phyloP scores from a whole-genome alignment of 2,113 vertebrate species.

The Podarcis muralis region DNA sequence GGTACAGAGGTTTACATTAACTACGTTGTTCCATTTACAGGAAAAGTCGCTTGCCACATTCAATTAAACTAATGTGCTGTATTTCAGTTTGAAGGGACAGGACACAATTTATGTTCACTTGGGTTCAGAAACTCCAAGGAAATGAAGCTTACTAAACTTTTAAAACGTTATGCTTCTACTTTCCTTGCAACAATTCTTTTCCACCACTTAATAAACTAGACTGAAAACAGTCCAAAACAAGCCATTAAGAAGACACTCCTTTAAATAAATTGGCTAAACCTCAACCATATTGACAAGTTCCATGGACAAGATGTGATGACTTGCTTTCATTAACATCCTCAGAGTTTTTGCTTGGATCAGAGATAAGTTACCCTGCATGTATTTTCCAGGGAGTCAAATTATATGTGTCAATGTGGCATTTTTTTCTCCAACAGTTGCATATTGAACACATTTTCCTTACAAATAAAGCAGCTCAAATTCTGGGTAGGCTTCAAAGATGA shows the following conservation, averaged over 20 bases:
- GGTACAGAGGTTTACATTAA: not conserved
- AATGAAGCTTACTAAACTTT: not conserved
- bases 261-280: not conserved
- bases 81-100: not conserved
- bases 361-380: not conserved
- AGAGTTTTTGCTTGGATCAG: not conserved
- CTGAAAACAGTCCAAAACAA: not conserved
- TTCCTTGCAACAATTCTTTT: not conserved
- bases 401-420: not conserved
- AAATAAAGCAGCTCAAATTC: not conserved
- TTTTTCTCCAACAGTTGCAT: not conserved
- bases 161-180: not conserved
- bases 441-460: not conserved
- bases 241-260: not conserved
- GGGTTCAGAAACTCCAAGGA: not conserved
- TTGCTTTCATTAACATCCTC: not conserved
- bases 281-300: not conserved
- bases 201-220: not conserved
- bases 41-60: not conserved
- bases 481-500: not conserved
- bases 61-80: not conserved
- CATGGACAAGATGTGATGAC: not conserved
- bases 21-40: constrained; percentile 3
- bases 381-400: not conserved
- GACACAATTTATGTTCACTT: not conserved